Evolutionary conservation across 2,888 invertebrate species (phyloP).

Genomic region (Ochlodes sylvanus): DNA sequence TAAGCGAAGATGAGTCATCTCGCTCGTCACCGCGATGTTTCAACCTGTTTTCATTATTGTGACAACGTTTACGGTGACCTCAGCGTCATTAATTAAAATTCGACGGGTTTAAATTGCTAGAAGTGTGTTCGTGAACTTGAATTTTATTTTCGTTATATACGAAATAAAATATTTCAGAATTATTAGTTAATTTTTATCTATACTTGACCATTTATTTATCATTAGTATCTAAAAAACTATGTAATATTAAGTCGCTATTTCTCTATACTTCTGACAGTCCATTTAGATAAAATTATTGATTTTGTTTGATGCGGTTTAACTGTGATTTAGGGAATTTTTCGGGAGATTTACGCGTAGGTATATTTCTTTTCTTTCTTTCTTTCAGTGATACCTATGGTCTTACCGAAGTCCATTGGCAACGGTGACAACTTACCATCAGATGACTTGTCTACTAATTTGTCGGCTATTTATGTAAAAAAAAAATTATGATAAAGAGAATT

Average conservation of each 20-base stretch:
- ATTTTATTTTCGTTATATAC: background rate
- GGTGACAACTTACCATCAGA: too few species aligned
- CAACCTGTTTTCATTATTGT: slow-evolving; percentile 35
- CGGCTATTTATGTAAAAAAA: too few species aligned
- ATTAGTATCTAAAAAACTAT: background rate
- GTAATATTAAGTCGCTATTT: too few species aligned
- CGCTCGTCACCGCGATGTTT: slow-evolving; percentile 39
- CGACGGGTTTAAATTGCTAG: slow-evolving; percentile 5
- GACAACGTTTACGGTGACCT: slow-evolving; percentile 28
- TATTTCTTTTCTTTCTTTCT: too few species aligned
- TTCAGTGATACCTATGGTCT: too few species aligned
- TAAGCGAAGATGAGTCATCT: slow-evolving; percentile 44
- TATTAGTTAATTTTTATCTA: background rate
- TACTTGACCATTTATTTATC: background rate
- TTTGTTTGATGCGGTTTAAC: too few species aligned
- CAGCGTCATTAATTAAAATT: slow-evolving; percentile 26
- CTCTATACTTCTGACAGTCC: too few species aligned
- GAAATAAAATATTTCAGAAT: background rate
- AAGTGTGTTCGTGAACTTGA: background rate
- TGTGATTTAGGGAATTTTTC: too few species aligned
- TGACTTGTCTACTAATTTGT: too few species aligned
- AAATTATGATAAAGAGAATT: background rate
- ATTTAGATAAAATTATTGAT: too few species aligned
- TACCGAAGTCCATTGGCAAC: too few species aligned
- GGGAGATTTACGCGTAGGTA: too few species aligned